A percentile compares a stretch with the other conserved stretches of the same genome.
Conservation (phyloP, 2,888 invertebrate genomes). For the Nomada fucata region DNA sequence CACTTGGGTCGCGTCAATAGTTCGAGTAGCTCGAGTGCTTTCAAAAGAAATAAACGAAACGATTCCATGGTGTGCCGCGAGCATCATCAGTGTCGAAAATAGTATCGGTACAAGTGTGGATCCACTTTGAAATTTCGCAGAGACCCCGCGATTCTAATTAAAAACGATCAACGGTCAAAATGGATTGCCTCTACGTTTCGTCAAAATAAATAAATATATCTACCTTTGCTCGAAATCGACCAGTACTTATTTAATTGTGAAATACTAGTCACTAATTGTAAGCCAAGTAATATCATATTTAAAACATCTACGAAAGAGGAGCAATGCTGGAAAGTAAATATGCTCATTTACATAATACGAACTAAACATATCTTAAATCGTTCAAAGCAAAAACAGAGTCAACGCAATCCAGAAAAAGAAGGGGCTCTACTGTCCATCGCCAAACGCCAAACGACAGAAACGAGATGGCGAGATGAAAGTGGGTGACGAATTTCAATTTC, state of each 20-base stretch:
- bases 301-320: no score
- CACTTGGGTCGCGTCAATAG: constrained; percentile 12
- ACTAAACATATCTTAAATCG: no score
- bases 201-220: not conserved
- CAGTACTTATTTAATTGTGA: no score
- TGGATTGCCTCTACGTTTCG: not conserved
- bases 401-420: not conserved
- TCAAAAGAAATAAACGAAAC: constrained; percentile 18
- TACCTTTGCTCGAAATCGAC: no score
- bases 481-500: constrained; percentile 55
- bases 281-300: no score
- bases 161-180: not conserved
- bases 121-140: not conserved
- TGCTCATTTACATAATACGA: no score
- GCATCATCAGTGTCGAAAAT: constrained; percentile 20
- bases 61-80: constrained; percentile 15
- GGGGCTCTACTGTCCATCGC: no score
- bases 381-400: not conserved
- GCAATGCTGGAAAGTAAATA: no score
- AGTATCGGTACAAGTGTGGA: constrained; percentile 1
- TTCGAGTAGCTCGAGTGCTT: constrained; percentile 11
- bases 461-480: not conserved
- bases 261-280: no score
- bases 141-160: not conserved
- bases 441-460: not conserved